Conservation (phyloP, 2,888 invertebrate genomes). For the Chloroclysta siterata region DNA sequence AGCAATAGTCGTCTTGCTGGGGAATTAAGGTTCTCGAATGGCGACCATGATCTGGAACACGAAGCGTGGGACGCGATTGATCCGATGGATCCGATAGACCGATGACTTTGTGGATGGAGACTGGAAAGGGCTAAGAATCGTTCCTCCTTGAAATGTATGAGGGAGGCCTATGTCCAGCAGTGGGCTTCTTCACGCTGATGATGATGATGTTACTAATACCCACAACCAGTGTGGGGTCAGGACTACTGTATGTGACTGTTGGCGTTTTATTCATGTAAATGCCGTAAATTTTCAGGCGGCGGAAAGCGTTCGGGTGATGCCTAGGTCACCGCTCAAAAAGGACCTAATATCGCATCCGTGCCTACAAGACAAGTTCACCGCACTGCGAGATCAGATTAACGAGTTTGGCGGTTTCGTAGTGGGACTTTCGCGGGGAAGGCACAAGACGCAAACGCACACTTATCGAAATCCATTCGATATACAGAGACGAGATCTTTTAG, state of each 20-base stretch:
- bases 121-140: too few relatives aligned
- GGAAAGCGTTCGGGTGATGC: constrained; percentile 91
- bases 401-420: constrained; percentile 94
- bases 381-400: constrained; percentile 92
- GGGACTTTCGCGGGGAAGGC: constrained; percentile 85
- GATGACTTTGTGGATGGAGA: too few relatives aligned
- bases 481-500: constrained; percentile 93
- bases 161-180: too few relatives aligned
- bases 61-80: too few relatives aligned
- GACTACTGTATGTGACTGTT: background rate
- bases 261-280: background rate
- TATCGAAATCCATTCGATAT: constrained; percentile 99
- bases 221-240: too few relatives aligned
- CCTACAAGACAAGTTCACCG: constrained; percentile 92
- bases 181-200: too few relatives aligned
- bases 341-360: constrained; percentile 93
- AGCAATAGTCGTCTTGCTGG: too few relatives aligned
- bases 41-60: too few relatives aligned
- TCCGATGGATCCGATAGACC: too few relatives aligned
- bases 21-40: too few relatives aligned
- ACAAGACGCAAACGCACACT: constrained; percentile 84
- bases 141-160: too few relatives aligned
- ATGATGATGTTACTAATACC: too few relatives aligned
- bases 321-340: constrained; percentile 89
- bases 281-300: constrained; percentile 75